Conservation (phyloP, 2,113 vertebrate species). For the Albula glossodonta region DNA sequence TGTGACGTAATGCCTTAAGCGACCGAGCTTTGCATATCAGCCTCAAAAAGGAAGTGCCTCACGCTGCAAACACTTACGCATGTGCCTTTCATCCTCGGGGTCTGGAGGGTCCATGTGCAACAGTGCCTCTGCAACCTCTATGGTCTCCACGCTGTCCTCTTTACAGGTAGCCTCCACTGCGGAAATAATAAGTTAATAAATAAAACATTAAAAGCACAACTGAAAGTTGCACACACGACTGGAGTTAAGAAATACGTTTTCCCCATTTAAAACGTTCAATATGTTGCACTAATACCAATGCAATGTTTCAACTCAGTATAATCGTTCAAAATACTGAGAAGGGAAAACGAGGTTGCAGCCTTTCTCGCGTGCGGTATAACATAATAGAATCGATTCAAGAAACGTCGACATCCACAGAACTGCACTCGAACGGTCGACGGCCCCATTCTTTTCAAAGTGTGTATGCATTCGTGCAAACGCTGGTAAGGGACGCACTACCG, state of each 20-base stretch:
- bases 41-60: background rate
- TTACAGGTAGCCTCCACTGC: background rate
- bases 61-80: background rate
- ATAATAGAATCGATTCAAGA: too few relatives aligned
- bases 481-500: too few relatives aligned
- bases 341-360: too few relatives aligned
- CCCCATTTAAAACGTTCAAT: background rate
- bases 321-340: too few relatives aligned
- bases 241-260: background rate
- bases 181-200: background rate
- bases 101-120: background rate
- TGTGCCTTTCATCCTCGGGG: background rate
- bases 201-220: background rate
- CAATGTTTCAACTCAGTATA: too few relatives aligned
- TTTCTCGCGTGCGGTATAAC: too few relatives aligned
- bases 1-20: background rate
- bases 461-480: too few relatives aligned
- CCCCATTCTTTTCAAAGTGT: too few relatives aligned
- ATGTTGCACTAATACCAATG: background rate
- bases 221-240: background rate
- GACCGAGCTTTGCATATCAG: background rate
- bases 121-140: background rate
- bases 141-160: background rate
- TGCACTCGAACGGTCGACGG: too few relatives aligned
- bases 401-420: too few relatives aligned